Percentiles rank a stretch among this genome's conserved stretches.
These are phyloP conservation scores for Periophthalmus magnuspinnatus DNA, from an alignment of 2,797 vertebrate genomes.

Conservation along the genomic window DNA sequence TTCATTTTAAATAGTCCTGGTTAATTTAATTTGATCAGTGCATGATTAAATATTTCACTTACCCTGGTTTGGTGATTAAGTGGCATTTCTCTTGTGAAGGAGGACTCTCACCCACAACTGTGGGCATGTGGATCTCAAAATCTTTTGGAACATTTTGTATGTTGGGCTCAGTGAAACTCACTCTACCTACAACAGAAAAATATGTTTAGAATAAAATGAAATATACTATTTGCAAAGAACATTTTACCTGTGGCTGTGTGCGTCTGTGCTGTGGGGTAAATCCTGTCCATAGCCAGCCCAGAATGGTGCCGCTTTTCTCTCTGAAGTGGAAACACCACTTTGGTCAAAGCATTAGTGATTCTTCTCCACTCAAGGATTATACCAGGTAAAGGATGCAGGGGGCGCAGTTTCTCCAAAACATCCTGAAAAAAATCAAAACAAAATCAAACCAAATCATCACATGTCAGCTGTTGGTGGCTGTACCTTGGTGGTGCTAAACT, in stretches of 20 bases:
- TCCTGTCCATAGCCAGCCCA: slow-evolving; percentile 89
- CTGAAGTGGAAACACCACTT: slow-evolving; percentile 94
- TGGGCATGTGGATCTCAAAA: slow-evolving; percentile 93
- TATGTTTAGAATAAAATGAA: background rate
- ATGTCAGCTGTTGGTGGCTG: background rate
- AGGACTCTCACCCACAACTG: slow-evolving; percentile 84
- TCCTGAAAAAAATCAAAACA: slow-evolving; percentile 74
- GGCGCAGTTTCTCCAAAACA: slow-evolving; percentile 89
- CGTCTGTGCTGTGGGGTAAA: slow-evolving; percentile 88
- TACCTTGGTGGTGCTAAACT: slow-evolving; percentile 95
- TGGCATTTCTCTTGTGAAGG: slow-evolving; percentile 71
- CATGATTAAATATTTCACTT: slow-evolving; percentile 8
- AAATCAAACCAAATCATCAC: background rate
- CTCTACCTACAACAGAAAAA: slow-evolving; percentile 79
- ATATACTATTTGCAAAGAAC: background rate
- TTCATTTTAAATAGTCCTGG: background rate
- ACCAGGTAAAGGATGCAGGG: slow-evolving; percentile 88
- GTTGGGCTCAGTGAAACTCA: slow-evolving; percentile 94
- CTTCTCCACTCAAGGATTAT: slow-evolving; percentile 95
- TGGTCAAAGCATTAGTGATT: slow-evolving; percentile 93
- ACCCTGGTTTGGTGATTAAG: slow-evolving; percentile 54
- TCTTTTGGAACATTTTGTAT: slow-evolving; percentile 97
- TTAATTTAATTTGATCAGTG: background rate
- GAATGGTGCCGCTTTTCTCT: slow-evolving; percentile 83
- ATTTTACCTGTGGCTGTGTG: slow-evolving; percentile 91